Conservation (phyloP, 2,113 vertebrate genomes). For the Xenus cinereus region DNA sequence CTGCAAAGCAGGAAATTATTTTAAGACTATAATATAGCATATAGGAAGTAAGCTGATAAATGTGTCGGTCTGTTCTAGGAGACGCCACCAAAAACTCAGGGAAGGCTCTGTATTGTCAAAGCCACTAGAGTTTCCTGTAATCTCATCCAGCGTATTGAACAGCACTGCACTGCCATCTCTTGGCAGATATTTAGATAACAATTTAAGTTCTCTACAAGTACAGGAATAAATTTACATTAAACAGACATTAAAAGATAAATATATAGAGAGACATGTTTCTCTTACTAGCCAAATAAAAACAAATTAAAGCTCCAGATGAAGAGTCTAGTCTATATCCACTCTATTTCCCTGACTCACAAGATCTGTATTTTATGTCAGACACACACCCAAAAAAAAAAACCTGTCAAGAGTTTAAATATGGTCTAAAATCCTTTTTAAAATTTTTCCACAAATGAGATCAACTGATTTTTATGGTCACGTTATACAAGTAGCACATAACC, state of each 20-base stretch:
- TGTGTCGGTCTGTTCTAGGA: not conserved
- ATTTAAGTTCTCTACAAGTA: not conserved
- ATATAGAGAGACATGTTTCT: accelerated
- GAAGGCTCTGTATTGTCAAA: not conserved
- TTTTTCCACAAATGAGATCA: not conserved
- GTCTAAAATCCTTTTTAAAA: accelerated
- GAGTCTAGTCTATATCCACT: too few relatives aligned
- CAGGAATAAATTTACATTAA: not conserved
- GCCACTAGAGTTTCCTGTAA: not conserved
- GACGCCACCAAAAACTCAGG: not conserved
- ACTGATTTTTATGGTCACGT: not conserved
- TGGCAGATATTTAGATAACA: not conserved
- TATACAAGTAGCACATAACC: not conserved
- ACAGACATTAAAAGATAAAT: not conserved
- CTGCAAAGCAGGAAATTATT: not conserved
- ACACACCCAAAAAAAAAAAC: not conserved
- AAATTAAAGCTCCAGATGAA: not conserved
- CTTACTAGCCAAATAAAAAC: not conserved
- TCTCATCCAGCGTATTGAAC: not conserved
- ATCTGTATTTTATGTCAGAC: not conserved
- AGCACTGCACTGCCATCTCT: slow-evolving; percentile 69
- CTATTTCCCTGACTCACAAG: not conserved
- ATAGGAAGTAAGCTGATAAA: not conserved
- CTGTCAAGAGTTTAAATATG: not conserved
- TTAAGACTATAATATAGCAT: not conserved